A percentile compares a stretch with the other conserved stretches of the same genome.
Conservation (phyloP, 1,140 invertebrate species). For the Acyrthosiphon pisum region DNA sequence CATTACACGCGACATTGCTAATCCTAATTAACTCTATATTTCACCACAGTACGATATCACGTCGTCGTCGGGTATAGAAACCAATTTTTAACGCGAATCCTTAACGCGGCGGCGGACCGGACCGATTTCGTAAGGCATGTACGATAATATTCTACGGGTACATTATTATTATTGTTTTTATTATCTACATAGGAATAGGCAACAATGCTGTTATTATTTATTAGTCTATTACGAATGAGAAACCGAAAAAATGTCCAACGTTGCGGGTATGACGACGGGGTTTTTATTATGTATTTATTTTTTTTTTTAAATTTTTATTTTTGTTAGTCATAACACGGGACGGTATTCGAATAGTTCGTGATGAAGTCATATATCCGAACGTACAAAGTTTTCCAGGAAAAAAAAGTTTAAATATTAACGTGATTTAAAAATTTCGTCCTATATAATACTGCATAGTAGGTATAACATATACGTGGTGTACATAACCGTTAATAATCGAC, state of each 20-base stretch:
- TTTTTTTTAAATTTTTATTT: not conserved
- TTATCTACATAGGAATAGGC: not conserved
- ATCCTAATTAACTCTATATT: constrained; percentile 55
- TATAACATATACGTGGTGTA: not conserved
- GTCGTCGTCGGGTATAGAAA: not conserved
- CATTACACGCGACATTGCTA: constrained; percentile 54
- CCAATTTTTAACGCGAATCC: not conserved
- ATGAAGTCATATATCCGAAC: not conserved
- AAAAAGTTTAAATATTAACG: not conserved
- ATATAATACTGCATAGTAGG: not conserved
- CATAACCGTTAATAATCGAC: not conserved
- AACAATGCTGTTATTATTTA: not conserved
- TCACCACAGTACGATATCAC: constrained; percentile 2
- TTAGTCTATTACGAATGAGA: not conserved
- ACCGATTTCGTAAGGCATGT: not conserved
- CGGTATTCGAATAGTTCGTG: not conserved
- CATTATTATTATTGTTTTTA: not conserved
- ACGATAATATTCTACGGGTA: not conserved
- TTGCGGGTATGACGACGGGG: not conserved
- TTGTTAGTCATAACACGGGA: not conserved
- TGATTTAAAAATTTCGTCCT: not conserved
- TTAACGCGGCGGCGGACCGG: not conserved
- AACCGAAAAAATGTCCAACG: not conserved
- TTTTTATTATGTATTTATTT: not conserved
- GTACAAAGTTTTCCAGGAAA: not conserved